phyloP scores from a whole-genome alignment of 2,113 vertebrate genomes.

The Cygnus atratus region DNA sequence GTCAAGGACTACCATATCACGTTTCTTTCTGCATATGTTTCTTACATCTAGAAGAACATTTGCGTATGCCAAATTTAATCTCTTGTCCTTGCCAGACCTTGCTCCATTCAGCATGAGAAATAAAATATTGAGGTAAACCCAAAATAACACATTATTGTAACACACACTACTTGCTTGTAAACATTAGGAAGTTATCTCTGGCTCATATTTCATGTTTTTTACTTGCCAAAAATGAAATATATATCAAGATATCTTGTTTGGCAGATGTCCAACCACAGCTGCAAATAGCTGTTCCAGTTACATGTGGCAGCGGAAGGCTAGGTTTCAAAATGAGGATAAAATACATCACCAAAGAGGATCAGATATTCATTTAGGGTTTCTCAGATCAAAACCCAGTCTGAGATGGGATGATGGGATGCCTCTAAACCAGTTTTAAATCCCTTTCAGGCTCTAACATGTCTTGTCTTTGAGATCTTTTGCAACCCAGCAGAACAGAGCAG shows the following conservation, averaged over 20 bases:
- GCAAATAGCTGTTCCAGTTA: neutral
- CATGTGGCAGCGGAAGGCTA: neutral
- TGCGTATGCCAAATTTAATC: neutral
- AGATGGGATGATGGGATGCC: neutral
- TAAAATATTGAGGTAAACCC: neutral
- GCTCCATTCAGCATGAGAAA: neutral
- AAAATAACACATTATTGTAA: neutral
- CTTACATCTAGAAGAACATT: neutral
- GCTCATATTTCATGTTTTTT: neutral
- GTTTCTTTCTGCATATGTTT: neutral
- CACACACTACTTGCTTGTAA: neutral
- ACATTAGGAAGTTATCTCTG: neutral
- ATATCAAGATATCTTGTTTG: neutral
- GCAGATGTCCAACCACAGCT: neutral
- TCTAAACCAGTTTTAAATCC: neutral
- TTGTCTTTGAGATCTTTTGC: neutral
- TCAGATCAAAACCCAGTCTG: neutral
- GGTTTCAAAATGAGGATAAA: neutral
- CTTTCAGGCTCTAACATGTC: neutral
- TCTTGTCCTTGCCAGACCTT: neutral
- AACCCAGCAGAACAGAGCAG: neutral
- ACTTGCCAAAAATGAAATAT: neutral
- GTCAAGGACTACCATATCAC: neutral
- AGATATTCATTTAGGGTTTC: neutral
- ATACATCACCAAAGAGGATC: neutral